A percentile compares a stretch with the other conserved stretches of the same genome.
These are phyloP conservation scores for Neodiprion virginianus DNA, from an alignment of 1,140 invertebrate species.

Conservation along the genomic window DNA sequence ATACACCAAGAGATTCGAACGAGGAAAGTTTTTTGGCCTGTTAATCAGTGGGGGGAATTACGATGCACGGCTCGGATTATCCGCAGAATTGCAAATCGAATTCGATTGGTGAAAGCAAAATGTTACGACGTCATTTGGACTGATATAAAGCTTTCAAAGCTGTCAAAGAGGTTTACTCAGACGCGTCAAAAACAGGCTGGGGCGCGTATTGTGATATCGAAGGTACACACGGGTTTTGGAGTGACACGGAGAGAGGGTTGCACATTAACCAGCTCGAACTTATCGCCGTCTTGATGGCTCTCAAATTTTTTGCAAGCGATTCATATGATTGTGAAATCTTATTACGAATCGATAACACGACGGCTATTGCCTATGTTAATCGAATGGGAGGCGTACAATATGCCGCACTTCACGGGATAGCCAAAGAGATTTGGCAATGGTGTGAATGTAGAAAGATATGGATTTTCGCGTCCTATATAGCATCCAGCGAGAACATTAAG, in stretches of 20 bases:
- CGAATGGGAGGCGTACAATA: constrained; percentile 44
- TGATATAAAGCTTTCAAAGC: constrained; percentile 26
- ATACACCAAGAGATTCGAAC: too few relatives aligned
- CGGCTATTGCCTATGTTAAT: constrained; percentile 48
- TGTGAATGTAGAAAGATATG: constrained; percentile 34
- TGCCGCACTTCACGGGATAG: constrained; percentile 35
- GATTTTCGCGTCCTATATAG: constrained; percentile 38
- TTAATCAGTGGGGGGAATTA: constrained; percentile 13
- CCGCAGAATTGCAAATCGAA: constrained; percentile 23
- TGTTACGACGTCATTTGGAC: constrained; percentile 25
- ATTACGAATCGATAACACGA: constrained; percentile 48
- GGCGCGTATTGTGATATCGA: constrained; percentile 36
- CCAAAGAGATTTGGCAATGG: constrained; percentile 39
- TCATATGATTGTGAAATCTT: constrained; percentile 39
- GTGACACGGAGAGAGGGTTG: constrained; percentile 22
- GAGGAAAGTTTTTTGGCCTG: neutral
- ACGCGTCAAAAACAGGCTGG: constrained; percentile 25
- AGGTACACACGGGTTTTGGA: constrained; percentile 36
- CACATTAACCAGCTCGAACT: constrained; percentile 51
- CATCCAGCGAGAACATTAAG: constrained; percentile 31
- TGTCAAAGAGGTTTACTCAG: constrained; percentile 41
- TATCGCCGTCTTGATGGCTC: constrained; percentile 37
- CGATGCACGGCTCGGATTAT: neutral
- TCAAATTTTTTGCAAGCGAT: constrained; percentile 44
- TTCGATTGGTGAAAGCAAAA: constrained; percentile 42